phyloP scores from a whole-genome alignment of 1,140 invertebrate genomes.

The Drosophila serrata region DNA sequence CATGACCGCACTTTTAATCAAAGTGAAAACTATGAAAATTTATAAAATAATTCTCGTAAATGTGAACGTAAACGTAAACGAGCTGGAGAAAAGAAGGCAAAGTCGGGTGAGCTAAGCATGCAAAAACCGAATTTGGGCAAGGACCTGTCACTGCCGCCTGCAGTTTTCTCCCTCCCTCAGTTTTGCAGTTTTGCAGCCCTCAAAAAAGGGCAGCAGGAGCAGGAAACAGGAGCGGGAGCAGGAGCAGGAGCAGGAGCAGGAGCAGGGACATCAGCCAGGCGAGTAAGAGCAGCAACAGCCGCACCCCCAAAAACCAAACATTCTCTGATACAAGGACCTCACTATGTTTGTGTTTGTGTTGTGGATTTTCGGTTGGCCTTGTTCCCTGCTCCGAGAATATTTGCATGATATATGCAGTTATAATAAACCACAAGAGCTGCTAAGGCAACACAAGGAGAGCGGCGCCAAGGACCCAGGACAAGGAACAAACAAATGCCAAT shows the following conservation, averaged over 20 bases:
- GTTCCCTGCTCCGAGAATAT: constrained; percentile 34
- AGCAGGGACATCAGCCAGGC: constrained; percentile 1
- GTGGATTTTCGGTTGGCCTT: constrained; percentile 43
- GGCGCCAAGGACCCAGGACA: constrained; percentile 1
- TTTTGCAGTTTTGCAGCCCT: constrained; percentile 1
- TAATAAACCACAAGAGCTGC: constrained; percentile 80
- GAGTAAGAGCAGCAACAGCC: not conserved
- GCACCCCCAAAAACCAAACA: constrained; percentile 42
- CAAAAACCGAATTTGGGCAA: constrained; percentile 59
- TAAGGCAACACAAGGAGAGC: constrained; percentile 53
- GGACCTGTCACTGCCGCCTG: constrained; percentile 36
- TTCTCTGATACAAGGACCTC: constrained; percentile 37
- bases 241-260: not conserved
- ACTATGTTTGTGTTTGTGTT: constrained; percentile 40
- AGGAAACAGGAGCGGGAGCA: not conserved
- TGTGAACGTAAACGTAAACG: constrained; percentile 44
- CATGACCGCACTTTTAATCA: constrained; percentile 82
- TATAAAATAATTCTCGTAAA: constrained; percentile 74
- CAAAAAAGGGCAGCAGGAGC: constrained; percentile 6
- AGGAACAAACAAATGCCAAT: constrained; percentile 64
- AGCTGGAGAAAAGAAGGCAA: constrained; percentile 21
- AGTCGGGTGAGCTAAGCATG: constrained; percentile 14
- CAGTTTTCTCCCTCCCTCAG: constrained; percentile 10
- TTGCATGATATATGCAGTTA: constrained; percentile 81
- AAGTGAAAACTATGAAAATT: constrained; percentile 82